These are phyloP conservation scores for Syrista parreyssii DNA, from an alignment of 2,888 invertebrate genomes.

Conservation along the genomic window DNA sequence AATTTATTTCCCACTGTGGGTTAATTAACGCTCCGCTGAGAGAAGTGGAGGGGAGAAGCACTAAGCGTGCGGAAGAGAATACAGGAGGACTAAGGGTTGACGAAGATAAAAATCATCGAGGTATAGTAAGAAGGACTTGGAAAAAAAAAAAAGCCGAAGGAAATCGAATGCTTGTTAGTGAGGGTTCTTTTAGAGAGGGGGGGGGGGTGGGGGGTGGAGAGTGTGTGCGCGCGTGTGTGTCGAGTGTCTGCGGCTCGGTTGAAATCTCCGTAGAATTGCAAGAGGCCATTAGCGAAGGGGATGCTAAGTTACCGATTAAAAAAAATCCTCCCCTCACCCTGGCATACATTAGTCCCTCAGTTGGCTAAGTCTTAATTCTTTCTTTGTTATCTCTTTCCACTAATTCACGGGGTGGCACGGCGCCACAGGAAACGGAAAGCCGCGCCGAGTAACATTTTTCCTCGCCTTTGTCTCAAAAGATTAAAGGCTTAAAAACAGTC, in stretches of 20 bases:
- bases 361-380: slow-evolving; percentile 56
- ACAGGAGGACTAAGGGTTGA: background rate
- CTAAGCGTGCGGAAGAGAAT: background rate
- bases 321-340: slow-evolving; percentile 19
- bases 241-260: background rate
- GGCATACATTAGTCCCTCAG: slow-evolving; percentile 50
- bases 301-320: slow-evolving; percentile 32
- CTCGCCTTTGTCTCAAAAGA: slow-evolving; percentile 53
- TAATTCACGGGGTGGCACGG: slow-evolving; percentile 42
- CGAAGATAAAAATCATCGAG: background rate
- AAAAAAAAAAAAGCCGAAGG: background rate
- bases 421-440: slow-evolving; percentile 26
- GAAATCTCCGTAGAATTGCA: slow-evolving; percentile 20
- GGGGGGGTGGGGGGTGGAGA: too few relatives aligned
- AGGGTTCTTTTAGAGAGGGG: background rate
- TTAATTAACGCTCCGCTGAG: slow-evolving; percentile 54
- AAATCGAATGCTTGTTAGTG: background rate
- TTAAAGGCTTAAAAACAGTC: slow-evolving; percentile 53
- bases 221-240: too few relatives aligned
- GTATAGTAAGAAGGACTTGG: background rate
- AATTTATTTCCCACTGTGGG: slow-evolving; percentile 63
- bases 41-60: background rate
- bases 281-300: slow-evolving; percentile 36
- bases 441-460: slow-evolving; percentile 45
- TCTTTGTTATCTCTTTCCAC: slow-evolving; percentile 57